Evolutionary conservation across 2,797 vertebrate genomes (phyloP).

Genomic region (Sarcoramphus papa): DNA sequence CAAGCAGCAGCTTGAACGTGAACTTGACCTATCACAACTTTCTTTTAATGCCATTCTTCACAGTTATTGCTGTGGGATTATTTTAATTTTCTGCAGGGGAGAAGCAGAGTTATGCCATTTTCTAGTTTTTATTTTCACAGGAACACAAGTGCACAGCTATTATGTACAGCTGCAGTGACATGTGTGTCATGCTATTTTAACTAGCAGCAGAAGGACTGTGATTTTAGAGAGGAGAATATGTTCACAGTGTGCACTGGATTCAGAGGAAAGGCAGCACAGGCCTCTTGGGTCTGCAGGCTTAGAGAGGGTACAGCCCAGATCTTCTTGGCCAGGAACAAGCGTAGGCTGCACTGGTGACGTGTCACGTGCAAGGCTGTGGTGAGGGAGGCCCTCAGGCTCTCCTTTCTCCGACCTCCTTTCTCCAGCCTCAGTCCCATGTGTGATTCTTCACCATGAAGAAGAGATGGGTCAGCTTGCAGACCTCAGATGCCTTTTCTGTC

Average conservation of each 20-base stretch:
- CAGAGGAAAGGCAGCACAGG: neutral
- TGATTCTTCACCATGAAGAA: neutral
- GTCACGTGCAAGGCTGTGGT: neutral
- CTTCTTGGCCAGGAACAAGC: neutral
- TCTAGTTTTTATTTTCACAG: neutral
- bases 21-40: neutral
- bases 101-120: neutral
- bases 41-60: neutral
- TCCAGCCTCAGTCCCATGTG: rapidly evolving
- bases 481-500: neutral
- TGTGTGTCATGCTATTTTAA: constrained; percentile 10
- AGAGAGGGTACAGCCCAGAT: neutral
- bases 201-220: neutral
- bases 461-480: neutral
- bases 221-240: neutral
- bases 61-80: neutral
- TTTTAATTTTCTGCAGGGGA: constrained; percentile 6
- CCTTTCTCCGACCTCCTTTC: neutral
- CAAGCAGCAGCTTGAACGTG: neutral
- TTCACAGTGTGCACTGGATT: neutral
- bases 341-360: neutral
- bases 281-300: neutral
- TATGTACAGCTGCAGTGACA: neutral
- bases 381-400: neutral
- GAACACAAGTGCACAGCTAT: neutral